Evolutionary conservation across 2,888 invertebrate species (phyloP), one percentile per base, ranked within the genome.

Genomic region (Rhogogaster chlorosoma): DNA sequence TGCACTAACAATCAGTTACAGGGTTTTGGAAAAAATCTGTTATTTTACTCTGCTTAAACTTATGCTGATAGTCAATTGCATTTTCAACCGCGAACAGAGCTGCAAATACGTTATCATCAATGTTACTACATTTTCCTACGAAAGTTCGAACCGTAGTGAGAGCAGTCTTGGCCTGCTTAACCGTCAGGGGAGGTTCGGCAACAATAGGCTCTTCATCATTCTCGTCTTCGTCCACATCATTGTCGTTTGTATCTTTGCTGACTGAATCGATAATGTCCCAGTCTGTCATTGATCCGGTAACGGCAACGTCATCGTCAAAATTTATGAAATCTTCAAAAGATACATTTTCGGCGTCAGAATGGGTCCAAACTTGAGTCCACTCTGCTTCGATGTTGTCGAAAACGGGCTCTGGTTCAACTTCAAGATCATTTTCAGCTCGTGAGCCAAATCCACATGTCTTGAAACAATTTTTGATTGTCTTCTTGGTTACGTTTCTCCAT

Each of bases 261-360:
- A 86, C 75, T 36, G 85, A 84, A 53, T 67, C 84, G 57, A 86
- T 67, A 36, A 84, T 87, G 67, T 86, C 86, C 38, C 75, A 29
- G 36, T 86, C 86, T 53, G 84, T 85, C 57, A 86, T 64, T 83
- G 53, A 67, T 83, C 85, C 86, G 70, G 83, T 77, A 53, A 86
- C 73, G 45, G 86, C 85, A 45, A 86, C 84, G 12, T 86, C 86
- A 42, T 87, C 83, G 83, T 86, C 85, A 38, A 87, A 83, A 26
- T 42, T 73, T 61, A 87, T 83, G 84, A 85, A 86, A 29, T 86
- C 84, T 85, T 85, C 73, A 84, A 87, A 85, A 12, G 67, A 61
- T 29, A 86, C 36, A 57, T 85, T 75, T 77, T 45, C 73, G 49
- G 70, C 45, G 70, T 77, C 49, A 18, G 18, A 75, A 38, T 85